Evolutionary conservation across 2,888 invertebrate species (phyloP).

Genomic region (Rutpela maculata): DNA sequence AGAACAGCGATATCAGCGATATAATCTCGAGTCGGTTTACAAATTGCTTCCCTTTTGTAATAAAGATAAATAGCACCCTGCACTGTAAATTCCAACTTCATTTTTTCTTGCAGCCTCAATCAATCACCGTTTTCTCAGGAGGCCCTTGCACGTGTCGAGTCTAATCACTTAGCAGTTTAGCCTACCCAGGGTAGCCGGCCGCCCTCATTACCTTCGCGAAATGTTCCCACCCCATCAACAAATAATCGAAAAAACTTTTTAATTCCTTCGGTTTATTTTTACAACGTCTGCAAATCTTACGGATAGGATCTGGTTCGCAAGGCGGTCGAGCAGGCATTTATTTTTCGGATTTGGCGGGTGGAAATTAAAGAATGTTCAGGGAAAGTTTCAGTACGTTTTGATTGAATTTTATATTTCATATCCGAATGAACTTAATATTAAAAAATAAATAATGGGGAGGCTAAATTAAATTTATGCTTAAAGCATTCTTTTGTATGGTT

Average conservation of each 20-base stretch:
- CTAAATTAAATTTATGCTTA: not conserved
- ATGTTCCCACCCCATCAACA: slow-evolving; percentile 25
- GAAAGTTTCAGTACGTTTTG: slow-evolving; percentile 26
- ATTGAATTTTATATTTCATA: slow-evolving; percentile 30
- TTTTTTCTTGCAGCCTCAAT: slow-evolving; percentile 65
- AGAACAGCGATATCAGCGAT: slow-evolving; percentile 43
- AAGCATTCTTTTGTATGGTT: too few relatives aligned
- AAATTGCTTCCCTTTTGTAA: slow-evolving; percentile 64
- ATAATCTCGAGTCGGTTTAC: slow-evolving; percentile 56
- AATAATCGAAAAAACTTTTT: slow-evolving; percentile 33
- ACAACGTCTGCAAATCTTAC: slow-evolving; percentile 17
- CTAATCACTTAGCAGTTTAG: slow-evolving; percentile 67
- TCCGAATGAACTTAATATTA: not conserved
- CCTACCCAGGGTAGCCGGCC: slow-evolving; percentile 23
- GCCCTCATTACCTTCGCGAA: slow-evolving; percentile 42
- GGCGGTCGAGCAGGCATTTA: slow-evolving; percentile 20
- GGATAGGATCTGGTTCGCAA: not conserved
- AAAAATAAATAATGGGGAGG: not conserved
- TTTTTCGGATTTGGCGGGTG: slow-evolving; percentile 9
- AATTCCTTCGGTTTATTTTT: slow-evolving; percentile 26
- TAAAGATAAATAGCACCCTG: slow-evolving; percentile 65
- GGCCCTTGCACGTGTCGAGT: slow-evolving; percentile 65
- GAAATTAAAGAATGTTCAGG: slow-evolving; percentile 21
- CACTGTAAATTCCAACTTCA: slow-evolving; percentile 64
- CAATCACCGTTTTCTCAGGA: slow-evolving; percentile 65